Evolutionary conservation across 2,113 vertebrate species (phyloP).

Genomic region (Melanerpes formicivorus): DNA sequence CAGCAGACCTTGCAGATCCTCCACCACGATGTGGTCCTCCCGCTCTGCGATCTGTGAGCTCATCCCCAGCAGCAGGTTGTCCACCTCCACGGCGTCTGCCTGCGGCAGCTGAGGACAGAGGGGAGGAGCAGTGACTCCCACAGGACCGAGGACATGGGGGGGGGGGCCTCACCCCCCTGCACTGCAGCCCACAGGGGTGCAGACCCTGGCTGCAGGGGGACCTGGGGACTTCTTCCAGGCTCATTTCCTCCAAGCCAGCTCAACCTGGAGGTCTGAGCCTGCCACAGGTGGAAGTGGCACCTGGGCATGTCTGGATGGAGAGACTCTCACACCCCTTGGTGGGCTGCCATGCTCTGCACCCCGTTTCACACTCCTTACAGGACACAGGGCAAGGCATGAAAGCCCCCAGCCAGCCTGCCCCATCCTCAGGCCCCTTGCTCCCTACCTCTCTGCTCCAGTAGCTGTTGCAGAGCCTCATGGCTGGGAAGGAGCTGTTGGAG

Average conservation of each 20-base stretch:
- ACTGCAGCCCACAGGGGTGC: background rate
- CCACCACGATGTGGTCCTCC: slow-evolving; percentile 89
- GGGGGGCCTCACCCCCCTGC: background rate
- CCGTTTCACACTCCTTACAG: background rate
- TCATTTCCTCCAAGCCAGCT: background rate
- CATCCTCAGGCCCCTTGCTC: background rate
- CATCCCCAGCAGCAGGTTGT: slow-evolving; percentile 92
- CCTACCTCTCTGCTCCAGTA: slow-evolving; percentile 92
- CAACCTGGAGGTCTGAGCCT: background rate
- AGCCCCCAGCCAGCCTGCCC: background rate
- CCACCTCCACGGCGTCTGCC: slow-evolving; percentile 77
- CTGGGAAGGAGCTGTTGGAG: slow-evolving; percentile 64
- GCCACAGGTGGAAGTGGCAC: rapidly evolving
- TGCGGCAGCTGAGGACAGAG: slow-evolving; percentile 68
- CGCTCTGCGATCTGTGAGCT: slow-evolving; percentile 90
- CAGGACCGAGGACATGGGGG: background rate
- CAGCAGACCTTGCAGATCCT: slow-evolving; percentile 89
- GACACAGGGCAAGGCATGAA: background rate
- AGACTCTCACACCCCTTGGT: background rate
- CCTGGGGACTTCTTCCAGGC: background rate
- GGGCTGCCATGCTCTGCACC: background rate
- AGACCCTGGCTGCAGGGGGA: rapidly evolving
- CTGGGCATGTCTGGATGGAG: background rate
- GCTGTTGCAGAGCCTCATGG: slow-evolving; percentile 90
- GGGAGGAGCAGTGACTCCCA: background rate